Evolutionary conservation across 1,140 invertebrate species (phyloP), one percentile per base, ranked within the genome.

Genomic region (Cotesia vestalis): DNA sequence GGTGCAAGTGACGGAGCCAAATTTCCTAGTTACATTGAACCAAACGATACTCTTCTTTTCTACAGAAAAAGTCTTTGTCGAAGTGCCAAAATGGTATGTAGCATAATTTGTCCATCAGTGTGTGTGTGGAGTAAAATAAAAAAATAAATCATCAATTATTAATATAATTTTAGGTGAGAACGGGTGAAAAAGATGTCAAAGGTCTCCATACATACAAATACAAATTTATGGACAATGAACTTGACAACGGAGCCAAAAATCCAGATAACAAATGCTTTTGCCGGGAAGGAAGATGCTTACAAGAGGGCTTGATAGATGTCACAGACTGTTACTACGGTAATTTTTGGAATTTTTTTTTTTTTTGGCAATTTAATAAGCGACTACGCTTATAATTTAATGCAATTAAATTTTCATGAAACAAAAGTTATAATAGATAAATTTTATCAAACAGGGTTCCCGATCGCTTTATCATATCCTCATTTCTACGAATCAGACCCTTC

Each of bases 391-490:
- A 75, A 66, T 8, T 34, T 62, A 67, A 46, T 0, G 20, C 38
- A 17, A 57, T 57, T 63, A 74, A 34, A 55, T 74, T 14, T 63
- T 61, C 36, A 27, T 27, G 3, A 27, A 27, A 27, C 2, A 27
- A 27, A 27, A 27, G 1, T 27, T 27, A 27, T 27, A 27, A 27
- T 27, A 27, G 1, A 27, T 27, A 27, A 27, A 27, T 27, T 27
- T 27, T 27, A 27, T 27, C 3, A 27, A 27, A 78, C 80, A 89
- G 89, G 93, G 3, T 95, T 95, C 80, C 94, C 94, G 0, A 94
- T 96, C 52, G 92, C 93, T 0, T 81, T 96, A 0, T 95, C 95
- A n/a, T 94, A 93, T 79, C 95, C 95, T 2, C 96, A 98, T 83
- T 97, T 96, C 83, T 92, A 92, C 78, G 88, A 93, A 71, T 90